phyloP scores from a whole-genome alignment of 1,140 invertebrate genomes.

The Leguminivora glycinivorella region DNA sequence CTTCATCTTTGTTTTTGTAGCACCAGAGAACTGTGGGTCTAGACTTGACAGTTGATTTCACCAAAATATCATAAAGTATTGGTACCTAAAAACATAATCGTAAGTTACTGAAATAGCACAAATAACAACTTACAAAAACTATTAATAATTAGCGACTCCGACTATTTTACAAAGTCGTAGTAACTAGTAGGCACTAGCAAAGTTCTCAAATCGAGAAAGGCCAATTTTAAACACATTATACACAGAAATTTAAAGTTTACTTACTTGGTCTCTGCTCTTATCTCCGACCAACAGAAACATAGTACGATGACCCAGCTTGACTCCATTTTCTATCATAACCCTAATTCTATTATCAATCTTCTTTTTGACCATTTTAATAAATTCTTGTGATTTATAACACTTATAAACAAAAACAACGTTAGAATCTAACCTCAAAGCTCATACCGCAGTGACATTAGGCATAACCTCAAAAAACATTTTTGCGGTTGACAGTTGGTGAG shows the following conservation, averaged over 20 bases:
- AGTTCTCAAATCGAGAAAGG: neutral
- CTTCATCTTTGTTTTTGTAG: constrained; percentile 96
- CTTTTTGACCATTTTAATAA: constrained; percentile 88
- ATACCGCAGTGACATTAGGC: constrained; percentile 3
- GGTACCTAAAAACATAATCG: constrained; percentile 84
- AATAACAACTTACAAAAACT: too few relatives aligned
- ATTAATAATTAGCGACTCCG: too few relatives aligned
- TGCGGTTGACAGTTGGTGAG: neutral
- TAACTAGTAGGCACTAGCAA: too few relatives aligned
- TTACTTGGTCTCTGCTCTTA: constrained; percentile 96
- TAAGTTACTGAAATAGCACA: neutral
- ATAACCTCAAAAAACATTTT: constrained; percentile 19
- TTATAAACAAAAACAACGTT: constrained; percentile 30
- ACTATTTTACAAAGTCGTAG: too few relatives aligned
- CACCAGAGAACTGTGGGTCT: constrained; percentile 98
- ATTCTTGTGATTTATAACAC: constrained; percentile 30
- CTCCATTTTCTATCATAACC: constrained; percentile 98
- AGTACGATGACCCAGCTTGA: constrained; percentile 91
- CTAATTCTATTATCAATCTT: constrained; percentile 98
- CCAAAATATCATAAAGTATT: constrained; percentile 97
- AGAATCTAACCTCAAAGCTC: constrained; percentile 31
- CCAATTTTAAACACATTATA: neutral
- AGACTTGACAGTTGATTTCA: constrained; percentile 95
- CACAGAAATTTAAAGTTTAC: constrained; percentile 26
- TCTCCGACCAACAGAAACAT: constrained; percentile 98